Evolutionary conservation across 2,113 vertebrate genomes (phyloP), one percentile per base, ranked within the genome.

Genomic region (Polypterus senegalus): DNA sequence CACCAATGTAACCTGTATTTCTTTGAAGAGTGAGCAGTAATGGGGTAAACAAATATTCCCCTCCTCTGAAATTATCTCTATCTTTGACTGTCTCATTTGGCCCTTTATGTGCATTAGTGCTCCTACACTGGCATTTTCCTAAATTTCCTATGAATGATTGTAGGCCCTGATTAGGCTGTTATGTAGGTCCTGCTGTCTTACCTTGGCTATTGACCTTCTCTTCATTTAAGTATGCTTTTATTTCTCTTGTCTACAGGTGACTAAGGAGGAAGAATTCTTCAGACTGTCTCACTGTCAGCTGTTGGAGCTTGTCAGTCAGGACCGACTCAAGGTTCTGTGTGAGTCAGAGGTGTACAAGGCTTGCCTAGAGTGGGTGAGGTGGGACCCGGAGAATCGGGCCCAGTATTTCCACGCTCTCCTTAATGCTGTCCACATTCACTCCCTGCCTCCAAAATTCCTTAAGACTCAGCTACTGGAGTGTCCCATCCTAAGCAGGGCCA

Each of bases 331-430:
- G 70, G 88, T 90, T 61, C 81, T 88, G 27, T 90, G 88, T 54
- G 88, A 90, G 73, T 81, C 83, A 0, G 87, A 90, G 70, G 87
- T 90, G 67, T 90, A 89, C 67, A 86, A 88, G 67, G 87, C 88
- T 45, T 90, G 88, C 27, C 82, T 80, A 44, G 84, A 86, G 71
- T 89, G 88, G 87, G 86, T 89, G 5, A 73, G 83, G 60, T 86
- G 81, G 76, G 86, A 90, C 9, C 70, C 77, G 63, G 83, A 82
- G 69, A 69, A 63, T 11, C 73, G 88, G 27, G 76, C 83, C 1
- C 86, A 86, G 66, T 90, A 89, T 65, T 81, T 90, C 4, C 83
- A 89, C 43, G 87, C 86, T 46, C 82, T 90, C 52, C 74, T 90
- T 44, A 87, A 89, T 5, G 88, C 88, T 0, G 83, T 90, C 58